Base-by-base conservation (phyloP, 1,140 invertebrate species). In the Euura saliciscinereae region DNA sequence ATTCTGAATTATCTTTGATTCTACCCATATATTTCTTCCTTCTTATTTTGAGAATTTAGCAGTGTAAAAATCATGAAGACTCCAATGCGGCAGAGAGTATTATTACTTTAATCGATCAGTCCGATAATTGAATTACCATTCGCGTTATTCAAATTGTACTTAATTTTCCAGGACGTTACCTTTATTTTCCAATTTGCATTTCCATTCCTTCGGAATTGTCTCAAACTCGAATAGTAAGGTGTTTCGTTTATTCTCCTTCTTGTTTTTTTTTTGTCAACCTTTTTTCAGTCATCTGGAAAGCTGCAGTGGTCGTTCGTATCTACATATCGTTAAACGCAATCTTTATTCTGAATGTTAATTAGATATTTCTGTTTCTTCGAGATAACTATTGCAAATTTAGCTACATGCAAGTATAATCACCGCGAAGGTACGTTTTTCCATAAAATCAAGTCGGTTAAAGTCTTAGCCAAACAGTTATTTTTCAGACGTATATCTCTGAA, bases 171-270 rank as follows among this genome's bases (percentile, higher is more conserved):
- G 80, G 74, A 77, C 80, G 82, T 83, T 86, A 83, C 81, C 80
- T 82, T 84, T 82, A 83, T 85, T 80, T 84, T 81, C 77, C 78
- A 79, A 85, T 85, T 85, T 85, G 80, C 82, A 85, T 85, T 85
- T 84, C 28, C 82, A 82, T 84, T 84, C 82, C 72, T 79, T 81
- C 73, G 72, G 74, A 78, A 81, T 78, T 75, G 78, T 78, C 78
- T 80, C 73, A 13, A 44, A 51, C 13, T 69, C 68, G 28, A 59
- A 44, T 42, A 44, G 8, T 44, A 45, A 44, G 69, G 74, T 64
- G 59, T 74, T 59, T 64, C 51, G 28, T 67, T 70, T 72, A 4
- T 71, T 69, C 69, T 69, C 42, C 11, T 42, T 8, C 76, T n/a
- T 77, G 70, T 68, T 70, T 77, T 77, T 71, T 69, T 69, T 76